Base-by-base conservation (phyloP, 2,888 invertebrate species). In the Melieria picta region DNA sequence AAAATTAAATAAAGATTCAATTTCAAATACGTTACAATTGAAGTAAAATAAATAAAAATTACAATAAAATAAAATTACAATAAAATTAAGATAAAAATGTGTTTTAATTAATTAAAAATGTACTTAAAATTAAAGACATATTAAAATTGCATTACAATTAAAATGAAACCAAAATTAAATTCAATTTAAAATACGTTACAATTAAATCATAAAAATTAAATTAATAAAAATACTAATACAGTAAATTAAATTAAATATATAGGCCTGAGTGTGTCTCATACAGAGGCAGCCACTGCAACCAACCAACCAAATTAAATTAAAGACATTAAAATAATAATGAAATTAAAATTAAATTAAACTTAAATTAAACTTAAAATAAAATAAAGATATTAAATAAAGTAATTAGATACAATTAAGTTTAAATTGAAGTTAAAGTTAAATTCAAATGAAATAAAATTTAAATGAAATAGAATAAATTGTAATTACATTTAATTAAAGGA, bases 1-100 rank as follows among this genome's bases (percentile, higher is more conserved):
- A 52, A 43, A 45, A 52, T n/a, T 61, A 30, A 75, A 61, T 65
- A 58, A 72, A 72, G 45, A 67, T 16, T 30, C 30, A 30, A 68
- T 66, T 60, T 71, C n/a, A 62, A 50, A 62, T 9, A 52, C 43
- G 52, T 48, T 45, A 64, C 64, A 57, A 11, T 42, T 45, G 7
- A 46, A 7, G 9, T 42, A 11, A 57, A 71, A 1, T 46, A 50
- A 52, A 55, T 7, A 70, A 56, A 57, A 57, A 55, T 45, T 13
- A 48, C 30, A n/a, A 16, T 42, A 48, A 46, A 64, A 42, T 11
- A 47, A 43, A 10, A 57, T 47, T 57, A 65, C 60, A 57, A 70
- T 7, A 50, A 57, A 1, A 65, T 16, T 5, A 13, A 58, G 42
- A 30, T 55, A 55, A 7, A 52, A 52, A 50, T 30, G 2, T 3